These are phyloP conservation scores for Atta texana DNA, from an alignment of 1,140 invertebrate species.

Conservation along the genomic window DNA sequence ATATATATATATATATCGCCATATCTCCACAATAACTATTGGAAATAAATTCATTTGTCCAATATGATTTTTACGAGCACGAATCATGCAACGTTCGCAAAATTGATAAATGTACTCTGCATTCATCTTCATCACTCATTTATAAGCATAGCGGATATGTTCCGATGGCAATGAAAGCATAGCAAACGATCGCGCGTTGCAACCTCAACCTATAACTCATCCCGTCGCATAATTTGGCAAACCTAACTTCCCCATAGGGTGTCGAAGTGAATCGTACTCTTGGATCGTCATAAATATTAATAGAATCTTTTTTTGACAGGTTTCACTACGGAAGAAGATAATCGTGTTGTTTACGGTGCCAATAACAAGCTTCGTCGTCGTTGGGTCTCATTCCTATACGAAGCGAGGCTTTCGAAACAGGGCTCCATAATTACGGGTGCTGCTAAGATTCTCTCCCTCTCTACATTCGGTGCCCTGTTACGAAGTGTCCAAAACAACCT, in stretches of 20 bases:
- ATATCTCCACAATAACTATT: background rate
- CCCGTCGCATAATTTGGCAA: slow-evolving; percentile 55
- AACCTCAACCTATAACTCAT: slow-evolving; percentile 55
- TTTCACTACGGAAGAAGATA: slow-evolving; percentile 56
- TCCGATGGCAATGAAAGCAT: slow-evolving; percentile 46
- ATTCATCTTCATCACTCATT: slow-evolving; percentile 61
- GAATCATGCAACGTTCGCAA: background rate
- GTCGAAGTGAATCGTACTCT: slow-evolving; percentile 45
- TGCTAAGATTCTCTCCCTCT: slow-evolving; percentile 61
- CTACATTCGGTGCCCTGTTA: slow-evolving; percentile 42
- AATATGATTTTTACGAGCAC: slow-evolving; percentile 20
- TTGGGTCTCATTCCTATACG: background rate
- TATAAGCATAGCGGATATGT: slow-evolving; percentile 49
- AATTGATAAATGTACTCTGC: slow-evolving; percentile 53
- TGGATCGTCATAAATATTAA: slow-evolving; percentile 63
- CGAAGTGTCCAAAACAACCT: slow-evolving; percentile 51
- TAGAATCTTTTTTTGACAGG: slow-evolving; percentile 59
- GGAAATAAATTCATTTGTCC: slow-evolving; percentile 19
- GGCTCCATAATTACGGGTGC: slow-evolving; percentile 69
- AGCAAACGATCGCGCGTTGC: slow-evolving; percentile 44
- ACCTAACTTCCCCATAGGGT: slow-evolving; percentile 29
- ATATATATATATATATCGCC: background rate
- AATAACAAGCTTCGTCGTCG: slow-evolving; percentile 65
- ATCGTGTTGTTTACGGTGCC: slow-evolving; percentile 73
- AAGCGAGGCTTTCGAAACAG: slow-evolving; percentile 45